These are phyloP conservation scores for Netelia fuscicornis DNA, from an alignment of 2,888 invertebrate genomes.

Conservation along the genomic window DNA sequence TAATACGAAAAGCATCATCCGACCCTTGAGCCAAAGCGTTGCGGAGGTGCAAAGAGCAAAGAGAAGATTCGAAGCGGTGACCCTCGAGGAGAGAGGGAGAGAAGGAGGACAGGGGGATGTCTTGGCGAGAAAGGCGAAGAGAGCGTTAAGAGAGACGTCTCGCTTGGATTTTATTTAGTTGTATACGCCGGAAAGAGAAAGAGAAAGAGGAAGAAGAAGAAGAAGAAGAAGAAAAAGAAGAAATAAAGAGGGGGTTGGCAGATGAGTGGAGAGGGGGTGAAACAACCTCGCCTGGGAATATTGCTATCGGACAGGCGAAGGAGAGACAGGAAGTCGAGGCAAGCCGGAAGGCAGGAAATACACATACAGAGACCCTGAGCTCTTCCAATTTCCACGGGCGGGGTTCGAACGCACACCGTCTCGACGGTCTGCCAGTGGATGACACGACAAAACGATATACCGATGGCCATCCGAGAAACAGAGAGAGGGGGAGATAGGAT, in stretches of 20 bases:
- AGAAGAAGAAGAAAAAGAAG: not conserved
- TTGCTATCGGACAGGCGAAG: conserved; percentile 60
- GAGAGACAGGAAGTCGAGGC: conserved; percentile 54
- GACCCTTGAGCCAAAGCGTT: conserved; percentile 6
- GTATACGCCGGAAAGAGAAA: conserved; percentile 30
- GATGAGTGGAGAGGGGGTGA: not conserved
- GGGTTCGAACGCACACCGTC: conserved; percentile 30
- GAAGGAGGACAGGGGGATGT: not conserved
- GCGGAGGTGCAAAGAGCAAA: conserved; percentile 39
- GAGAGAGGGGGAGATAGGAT: not conserved
- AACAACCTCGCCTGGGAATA: conserved; percentile 62
- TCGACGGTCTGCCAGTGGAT: conserved; percentile 41
- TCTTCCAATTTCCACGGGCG: conserved; percentile 48
- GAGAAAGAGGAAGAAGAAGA: not conserved
- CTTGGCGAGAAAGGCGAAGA: conserved; percentile 7
- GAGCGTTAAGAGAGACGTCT: conserved; percentile 40
- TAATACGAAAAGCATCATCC: conserved; percentile 31
- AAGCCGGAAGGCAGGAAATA: conserved; percentile 32
- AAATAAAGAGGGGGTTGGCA: conserved; percentile 25
- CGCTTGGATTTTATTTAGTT: conserved; percentile 62
- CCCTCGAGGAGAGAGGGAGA: conserved; percentile 25
- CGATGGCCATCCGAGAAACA: conserved; percentile 47
- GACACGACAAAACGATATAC: conserved; percentile 42
- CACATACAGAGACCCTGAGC: conserved; percentile 24
- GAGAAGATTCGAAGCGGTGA: conserved; percentile 30